Percentiles rank a stretch among this genome's conserved stretches.
Evolutionary conservation across 2,113 vertebrate species (phyloP).

Genomic region (Podocnemis expansa): DNA sequence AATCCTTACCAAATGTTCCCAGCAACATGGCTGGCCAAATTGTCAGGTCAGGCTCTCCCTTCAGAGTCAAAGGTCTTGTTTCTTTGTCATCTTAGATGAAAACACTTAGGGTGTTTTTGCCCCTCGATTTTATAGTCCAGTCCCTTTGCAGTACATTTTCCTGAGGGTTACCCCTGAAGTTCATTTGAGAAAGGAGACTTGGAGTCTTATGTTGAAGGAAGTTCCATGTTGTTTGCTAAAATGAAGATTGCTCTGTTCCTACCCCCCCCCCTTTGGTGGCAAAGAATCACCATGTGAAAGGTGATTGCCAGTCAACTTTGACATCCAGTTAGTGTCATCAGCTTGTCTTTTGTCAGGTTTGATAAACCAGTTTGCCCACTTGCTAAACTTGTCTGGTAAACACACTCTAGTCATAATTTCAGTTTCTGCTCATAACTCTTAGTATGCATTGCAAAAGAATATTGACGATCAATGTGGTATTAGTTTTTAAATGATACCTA

Average conservation of each 20-base stretch:
- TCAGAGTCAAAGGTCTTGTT: neutral
- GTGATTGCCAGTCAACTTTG: neutral
- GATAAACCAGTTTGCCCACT: neutral
- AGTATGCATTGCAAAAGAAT: neutral
- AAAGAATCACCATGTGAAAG: neutral
- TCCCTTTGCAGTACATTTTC: neutral
- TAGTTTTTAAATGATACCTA: neutral
- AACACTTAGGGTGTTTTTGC: neutral
- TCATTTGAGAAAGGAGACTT: neutral
- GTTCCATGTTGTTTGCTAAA: neutral
- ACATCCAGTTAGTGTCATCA: neutral
- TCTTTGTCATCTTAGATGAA: neutral
- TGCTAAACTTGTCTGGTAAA: neutral
- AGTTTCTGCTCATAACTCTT: neutral
- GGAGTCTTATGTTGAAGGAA: neutral
- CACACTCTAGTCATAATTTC: neutral
- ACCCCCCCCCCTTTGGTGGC: neutral
- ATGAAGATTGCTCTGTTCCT: neutral
- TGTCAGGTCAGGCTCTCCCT: neutral
- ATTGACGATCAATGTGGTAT: neutral
- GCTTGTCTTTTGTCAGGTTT: neutral
- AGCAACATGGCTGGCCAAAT: neutral
- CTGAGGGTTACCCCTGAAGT: neutral
- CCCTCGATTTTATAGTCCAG: neutral
- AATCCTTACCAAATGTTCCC: neutral